Evolutionary conservation across 2,797 vertebrate genomes (phyloP).

Genomic region (Echeneis naucrates): DNA sequence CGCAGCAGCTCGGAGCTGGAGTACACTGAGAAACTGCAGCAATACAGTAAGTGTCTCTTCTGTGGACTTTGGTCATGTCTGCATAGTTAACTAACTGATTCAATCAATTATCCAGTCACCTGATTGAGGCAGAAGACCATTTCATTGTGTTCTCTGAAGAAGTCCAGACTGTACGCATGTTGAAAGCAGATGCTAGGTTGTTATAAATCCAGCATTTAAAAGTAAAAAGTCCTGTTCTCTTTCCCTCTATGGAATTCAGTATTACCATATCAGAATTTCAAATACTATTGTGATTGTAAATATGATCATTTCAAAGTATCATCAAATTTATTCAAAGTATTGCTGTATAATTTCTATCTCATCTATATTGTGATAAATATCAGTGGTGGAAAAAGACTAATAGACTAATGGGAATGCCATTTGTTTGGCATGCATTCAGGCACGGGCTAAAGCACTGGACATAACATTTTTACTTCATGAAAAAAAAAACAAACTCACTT

Average conservation of each 20-base stretch:
- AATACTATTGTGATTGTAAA: too few relatives aligned
- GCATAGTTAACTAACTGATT: slow-evolving; percentile 68
- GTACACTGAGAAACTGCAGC: slow-evolving; percentile 98
- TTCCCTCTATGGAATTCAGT: background rate
- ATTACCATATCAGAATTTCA: background rate
- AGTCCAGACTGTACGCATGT: slow-evolving; percentile 4
- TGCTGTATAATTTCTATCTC: too few relatives aligned
- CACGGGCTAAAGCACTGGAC: too few relatives aligned
- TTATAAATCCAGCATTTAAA: too few relatives aligned
- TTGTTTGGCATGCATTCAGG: too few relatives aligned
- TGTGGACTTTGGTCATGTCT: slow-evolving; percentile 60
- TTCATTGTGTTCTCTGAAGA: slow-evolving; percentile 39
- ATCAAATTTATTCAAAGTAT: too few relatives aligned
- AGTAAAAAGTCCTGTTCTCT: background rate
- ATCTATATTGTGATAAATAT: too few relatives aligned
- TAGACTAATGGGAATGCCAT: too few relatives aligned
- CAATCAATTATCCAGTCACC: slow-evolving; percentile 74
- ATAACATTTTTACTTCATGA: too few relatives aligned
- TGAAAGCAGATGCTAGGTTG: background rate
- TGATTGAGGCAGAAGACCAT: slow-evolving; percentile 59
- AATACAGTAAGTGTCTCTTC: slow-evolving; percentile 90
- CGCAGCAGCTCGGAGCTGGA: slow-evolving; percentile 92
- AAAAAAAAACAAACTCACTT: too few relatives aligned
- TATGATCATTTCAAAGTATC: too few relatives aligned
- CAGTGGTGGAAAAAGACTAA: too few relatives aligned